Evolutionary conservation across 2,113 vertebrate species (phyloP), one percentile per base, ranked within the genome.

Genomic region (Tonatia bakeri): DNA sequence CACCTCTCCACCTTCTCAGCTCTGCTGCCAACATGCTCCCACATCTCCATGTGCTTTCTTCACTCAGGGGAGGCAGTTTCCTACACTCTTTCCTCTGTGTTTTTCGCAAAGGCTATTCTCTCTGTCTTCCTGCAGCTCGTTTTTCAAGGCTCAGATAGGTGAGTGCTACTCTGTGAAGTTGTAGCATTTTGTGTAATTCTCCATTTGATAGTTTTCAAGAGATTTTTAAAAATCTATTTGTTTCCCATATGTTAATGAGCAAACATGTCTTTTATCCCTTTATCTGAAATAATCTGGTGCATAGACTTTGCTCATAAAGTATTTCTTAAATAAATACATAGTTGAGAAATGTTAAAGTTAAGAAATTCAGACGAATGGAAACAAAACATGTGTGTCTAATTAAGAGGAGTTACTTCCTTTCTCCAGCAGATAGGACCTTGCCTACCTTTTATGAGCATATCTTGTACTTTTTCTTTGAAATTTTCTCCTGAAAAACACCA

Each of bases 401-500:
- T 72, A 79, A 31, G 38, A 87, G 8, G 75, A 92, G 12, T 67
- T 40, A 45, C 17, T 94, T 96, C 26, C 20, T 6, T 90, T 84
- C 76, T 70, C 40, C 1, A 24, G 36, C 26, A 50, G 59, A 61
- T 36, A 77, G 87, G 36, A 82, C 3, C 50, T 70, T 69, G 47
- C 50, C 33, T 90, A 40, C 45, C 33, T 86, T 50, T 31, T 61
- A 2, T 12, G 19, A 94, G 38, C 12, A 47, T 84, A 76, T 87
- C 84, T 90, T 94, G 40, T 80, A 50, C 75, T 91, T 94, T 88
- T 90, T 89, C 28, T 91, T 38, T 92, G 94, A 92, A 56, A 82
- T 67, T 86, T 91, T 83, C 70, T 88, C 17, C 40, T 84, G 59
- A 36, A 75, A 87, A 77, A 86, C 89, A 77, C 40, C 4, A 88